These are phyloP conservation scores for Epicauta chinensis DNA, from an alignment of 1,140 invertebrate genomes.

Conservation along the genomic window DNA sequence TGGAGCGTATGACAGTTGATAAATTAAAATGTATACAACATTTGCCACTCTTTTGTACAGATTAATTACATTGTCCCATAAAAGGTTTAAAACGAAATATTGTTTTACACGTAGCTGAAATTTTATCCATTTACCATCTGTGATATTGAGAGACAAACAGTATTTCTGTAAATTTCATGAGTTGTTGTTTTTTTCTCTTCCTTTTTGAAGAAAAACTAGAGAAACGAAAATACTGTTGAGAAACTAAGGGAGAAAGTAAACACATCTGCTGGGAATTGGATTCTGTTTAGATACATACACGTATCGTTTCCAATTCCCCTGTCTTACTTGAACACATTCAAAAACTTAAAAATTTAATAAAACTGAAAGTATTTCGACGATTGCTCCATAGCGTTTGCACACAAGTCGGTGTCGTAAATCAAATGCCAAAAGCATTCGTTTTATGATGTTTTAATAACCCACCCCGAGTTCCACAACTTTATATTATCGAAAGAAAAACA, in stretches of 20 bases:
- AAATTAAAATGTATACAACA: conserved; percentile 7
- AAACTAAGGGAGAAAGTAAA: too few species aligned
- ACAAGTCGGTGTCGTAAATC: background rate
- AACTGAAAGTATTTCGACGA: conserved; percentile 16
- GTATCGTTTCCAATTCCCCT: too few species aligned
- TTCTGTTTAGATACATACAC: too few species aligned
- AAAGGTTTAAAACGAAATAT: conserved; percentile 7
- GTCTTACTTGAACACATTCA: conserved; percentile 1
- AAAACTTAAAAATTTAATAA: conserved; percentile 18
- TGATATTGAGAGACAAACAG: too few species aligned
- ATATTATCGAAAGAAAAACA: too few species aligned
- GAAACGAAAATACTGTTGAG: too few species aligned
- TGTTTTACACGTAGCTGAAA: too few species aligned
- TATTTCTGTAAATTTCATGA: too few species aligned
- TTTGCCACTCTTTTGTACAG: conserved; percentile 1
- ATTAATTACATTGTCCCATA: conserved; percentile 14
- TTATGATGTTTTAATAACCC: conserved; percentile 18
- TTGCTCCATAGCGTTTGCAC: background rate
- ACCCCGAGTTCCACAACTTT: background rate
- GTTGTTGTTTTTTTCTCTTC: too few species aligned
- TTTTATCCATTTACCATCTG: too few species aligned
- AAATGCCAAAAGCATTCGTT: conserved; percentile 7
- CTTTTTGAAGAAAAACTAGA: too few species aligned
- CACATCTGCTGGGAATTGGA: too few species aligned
- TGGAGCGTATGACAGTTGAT: conserved; percentile 13